Evolutionary conservation across 1,140 invertebrate species (phyloP).

Genomic region (Leucophenga varia): DNA sequence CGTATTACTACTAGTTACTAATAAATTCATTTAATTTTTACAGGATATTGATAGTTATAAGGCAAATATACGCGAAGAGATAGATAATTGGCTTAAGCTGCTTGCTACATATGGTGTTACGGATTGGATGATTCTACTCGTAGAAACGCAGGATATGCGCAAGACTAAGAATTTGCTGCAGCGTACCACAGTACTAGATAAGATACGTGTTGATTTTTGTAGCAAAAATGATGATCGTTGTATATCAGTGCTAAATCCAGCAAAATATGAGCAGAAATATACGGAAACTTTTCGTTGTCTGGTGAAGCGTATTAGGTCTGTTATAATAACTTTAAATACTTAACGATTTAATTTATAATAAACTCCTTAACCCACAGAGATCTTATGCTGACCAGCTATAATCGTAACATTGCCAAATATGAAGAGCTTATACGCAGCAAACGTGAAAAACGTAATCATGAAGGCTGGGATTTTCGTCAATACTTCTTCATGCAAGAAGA

Average conservation of each 20-base stretch:
- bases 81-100: slow-evolving; percentile 82
- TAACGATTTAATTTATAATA: not conserved
- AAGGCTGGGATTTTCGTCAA: slow-evolving; percentile 90
- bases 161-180: slow-evolving; percentile 90
- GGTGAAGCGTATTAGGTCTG: slow-evolving; percentile 68
- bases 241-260: slow-evolving; percentile 86
- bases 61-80: slow-evolving; percentile 79
- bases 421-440: slow-evolving; percentile 89
- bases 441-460: slow-evolving; percentile 85
- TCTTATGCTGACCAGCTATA: slow-evolving; percentile 84
- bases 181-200: slow-evolving; percentile 90
- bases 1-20: no score
- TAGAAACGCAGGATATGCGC: slow-evolving; percentile 88
- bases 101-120: slow-evolving; percentile 73
- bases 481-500: slow-evolving; percentile 96
- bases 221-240: slow-evolving; percentile 87
- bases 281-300: slow-evolving; percentile 87
- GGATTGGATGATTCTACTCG: slow-evolving; percentile 93
- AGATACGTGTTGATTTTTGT: slow-evolving; percentile 91
- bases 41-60: slow-evolving; percentile 93
- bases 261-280: slow-evolving; percentile 83
- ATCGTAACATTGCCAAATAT: slow-evolving; percentile 79
- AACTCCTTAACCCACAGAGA: slow-evolving; percentile 58
- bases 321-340: not conserved
- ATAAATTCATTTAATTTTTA: slow-evolving; percentile 43